These are phyloP conservation scores for Holothuria leucospilota DNA, from an alignment of 53 echinoderm and acorn worm species.

Conservation along the genomic window DNA sequence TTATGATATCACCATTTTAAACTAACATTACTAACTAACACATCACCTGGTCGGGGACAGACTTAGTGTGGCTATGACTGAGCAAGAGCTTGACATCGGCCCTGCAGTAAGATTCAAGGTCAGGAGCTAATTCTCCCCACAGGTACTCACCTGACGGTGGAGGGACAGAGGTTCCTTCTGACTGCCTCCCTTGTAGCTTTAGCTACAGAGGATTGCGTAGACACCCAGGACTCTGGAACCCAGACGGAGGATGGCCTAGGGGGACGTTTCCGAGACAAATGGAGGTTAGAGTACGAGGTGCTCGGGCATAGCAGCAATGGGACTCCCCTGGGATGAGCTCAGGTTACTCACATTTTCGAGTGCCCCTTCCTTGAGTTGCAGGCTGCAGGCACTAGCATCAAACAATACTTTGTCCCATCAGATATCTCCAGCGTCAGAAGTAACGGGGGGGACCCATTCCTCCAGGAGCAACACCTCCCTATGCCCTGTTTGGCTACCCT, in stretches of 20 bases:
- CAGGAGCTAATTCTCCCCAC: no score
- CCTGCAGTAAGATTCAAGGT: no score
- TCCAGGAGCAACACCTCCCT: not conserved
- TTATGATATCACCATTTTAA: no score
- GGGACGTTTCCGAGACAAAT: not conserved
- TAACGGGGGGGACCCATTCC: slow-evolving; percentile 5
- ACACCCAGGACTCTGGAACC: not conserved
- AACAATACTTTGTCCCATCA: not conserved
- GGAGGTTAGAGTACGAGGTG: not conserved
- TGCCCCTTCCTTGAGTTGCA: not conserved
- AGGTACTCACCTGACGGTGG: no score
- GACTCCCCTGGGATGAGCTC: not conserved
- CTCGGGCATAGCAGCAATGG: not conserved
- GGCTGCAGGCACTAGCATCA: not conserved
- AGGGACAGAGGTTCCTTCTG: no score
- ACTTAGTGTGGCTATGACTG: no score
- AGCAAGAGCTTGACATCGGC: no score
- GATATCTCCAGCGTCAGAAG: not conserved
- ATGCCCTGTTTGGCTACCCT: no score
- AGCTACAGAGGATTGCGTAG: no score
- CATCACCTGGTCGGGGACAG: no score
- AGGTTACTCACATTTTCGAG: not conserved
- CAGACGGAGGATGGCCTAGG: not conserved
- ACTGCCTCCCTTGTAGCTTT: no score
- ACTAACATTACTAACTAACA: no score